phyloP scores from a whole-genome alignment of 2,113 vertebrate genomes.

The Hyperopisus bebe region DNA sequence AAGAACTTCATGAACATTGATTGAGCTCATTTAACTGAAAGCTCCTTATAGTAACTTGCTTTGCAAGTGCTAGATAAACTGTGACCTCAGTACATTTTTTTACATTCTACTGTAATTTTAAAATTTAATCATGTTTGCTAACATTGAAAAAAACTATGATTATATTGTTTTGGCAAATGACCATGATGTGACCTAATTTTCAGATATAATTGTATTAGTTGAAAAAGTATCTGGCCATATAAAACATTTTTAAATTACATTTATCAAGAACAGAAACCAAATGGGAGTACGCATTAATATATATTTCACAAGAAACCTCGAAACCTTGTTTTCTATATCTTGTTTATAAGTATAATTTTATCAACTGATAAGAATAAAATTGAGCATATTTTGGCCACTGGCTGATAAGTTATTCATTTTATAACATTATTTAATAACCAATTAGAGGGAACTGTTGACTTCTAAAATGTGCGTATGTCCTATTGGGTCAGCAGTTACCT shows the following conservation, averaged over 20 bases:
- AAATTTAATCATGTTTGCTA: neutral
- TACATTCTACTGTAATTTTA: neutral
- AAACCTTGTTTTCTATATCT: neutral
- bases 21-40: neutral
- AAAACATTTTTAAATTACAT: neutral
- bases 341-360: neutral
- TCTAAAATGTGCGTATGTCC: neutral
- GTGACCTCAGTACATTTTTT: neutral
- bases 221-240: neutral
- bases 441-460: neutral
- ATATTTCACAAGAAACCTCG: neutral
- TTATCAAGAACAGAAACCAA: neutral
- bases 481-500: neutral
- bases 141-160: neutral
- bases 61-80: neutral
- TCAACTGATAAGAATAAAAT: neutral
- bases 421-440: neutral
- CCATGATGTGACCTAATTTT: neutral
- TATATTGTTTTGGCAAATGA: neutral
- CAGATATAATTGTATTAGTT: neutral
- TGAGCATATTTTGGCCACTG: neutral
- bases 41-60: constrained; percentile 6
- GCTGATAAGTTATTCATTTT: neutral
- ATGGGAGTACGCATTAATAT: neutral
- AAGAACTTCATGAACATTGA: neutral